Evolutionary conservation across 2,113 vertebrate genomes (phyloP), one percentile per base, ranked within the genome.

Genomic region (Smithornis capensis): DNA sequence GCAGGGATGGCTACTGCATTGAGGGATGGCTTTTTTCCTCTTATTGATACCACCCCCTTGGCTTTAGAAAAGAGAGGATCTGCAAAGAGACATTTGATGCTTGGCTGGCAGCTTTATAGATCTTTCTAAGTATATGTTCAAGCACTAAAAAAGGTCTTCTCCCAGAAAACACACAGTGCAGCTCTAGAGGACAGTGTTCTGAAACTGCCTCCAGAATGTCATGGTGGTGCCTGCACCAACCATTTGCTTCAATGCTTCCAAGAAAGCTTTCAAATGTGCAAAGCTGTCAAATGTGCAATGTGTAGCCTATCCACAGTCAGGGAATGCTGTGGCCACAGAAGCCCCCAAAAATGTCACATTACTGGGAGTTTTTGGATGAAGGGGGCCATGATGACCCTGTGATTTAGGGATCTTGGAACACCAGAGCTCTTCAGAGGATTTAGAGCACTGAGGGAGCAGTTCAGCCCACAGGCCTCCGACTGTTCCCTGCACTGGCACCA

Each of bases 201-300:
- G 62, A 25, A 95, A 45, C 83, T 52, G 89, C 88, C 65, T 92
- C 91, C 95, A 94, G 80, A 67, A 49, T 69, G 64, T 71, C 57
- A 47, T 75, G 87, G 91, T 90, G 84, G 49, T 86, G 89, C 96
- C 97, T 94, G 96, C 94, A 87, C 97, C 95, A 96, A 96, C 89
- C 92, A 64, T 94, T 96, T 97, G 97, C 95, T 97, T 95, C 98
- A 97, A 97, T 96, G 97, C 95, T 94, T 60, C 92, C 87, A 92
- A n/a, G 88, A 96, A 97, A 97, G 91, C 95, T 97, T 97, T 97
- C 96, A 92, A 91, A 95, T 4, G 85, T 96, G 68, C 77, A 83
- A 37, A 92, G 55, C 74, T 87, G 37, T n/a, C n/a, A n/a, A n/a
- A n/a, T 70, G 0, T n/a, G 56, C 10, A 11, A 2, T 65, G 4